phyloP scores from a whole-genome alignment of 2,113 vertebrate species.

The Pardalotus punctatus region DNA sequence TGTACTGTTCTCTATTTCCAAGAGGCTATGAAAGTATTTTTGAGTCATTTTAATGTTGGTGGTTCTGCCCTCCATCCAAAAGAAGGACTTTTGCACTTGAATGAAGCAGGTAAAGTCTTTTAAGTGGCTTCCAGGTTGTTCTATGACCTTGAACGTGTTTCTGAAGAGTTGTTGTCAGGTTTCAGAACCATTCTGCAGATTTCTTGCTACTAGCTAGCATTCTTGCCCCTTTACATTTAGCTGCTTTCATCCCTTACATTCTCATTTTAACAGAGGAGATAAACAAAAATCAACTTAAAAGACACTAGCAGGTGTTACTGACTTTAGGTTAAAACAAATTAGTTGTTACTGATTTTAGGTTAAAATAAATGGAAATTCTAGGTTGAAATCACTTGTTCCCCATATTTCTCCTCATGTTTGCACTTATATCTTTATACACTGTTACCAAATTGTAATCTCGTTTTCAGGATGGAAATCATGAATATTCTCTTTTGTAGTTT shows the following conservation, averaged over 20 bases:
- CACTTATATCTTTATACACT: neutral
- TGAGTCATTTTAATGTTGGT: neutral
- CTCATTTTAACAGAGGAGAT: neutral
- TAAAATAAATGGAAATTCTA: neutral
- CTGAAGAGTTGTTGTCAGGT: neutral
- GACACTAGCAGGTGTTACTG: neutral
- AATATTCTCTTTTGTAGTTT: neutral
- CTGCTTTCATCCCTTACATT: neutral
- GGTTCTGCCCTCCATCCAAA: neutral
- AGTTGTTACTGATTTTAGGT: neutral
- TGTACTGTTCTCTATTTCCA: neutral
- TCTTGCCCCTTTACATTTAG: neutral
- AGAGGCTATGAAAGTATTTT: neutral
- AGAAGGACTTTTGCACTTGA: neutral
- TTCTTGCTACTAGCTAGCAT: neutral
- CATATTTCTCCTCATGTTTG: neutral
- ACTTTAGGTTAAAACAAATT: neutral
- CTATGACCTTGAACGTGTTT: neutral
- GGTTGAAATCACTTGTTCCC: neutral
- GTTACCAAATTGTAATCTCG: neutral
- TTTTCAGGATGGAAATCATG: neutral
- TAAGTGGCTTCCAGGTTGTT: neutral
- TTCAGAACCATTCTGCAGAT: neutral
- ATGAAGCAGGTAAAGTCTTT: neutral
- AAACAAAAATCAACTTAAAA: neutral